Evolutionary conservation across 2,888 invertebrate genomes (phyloP).

Genomic region (Drosophila meridiana): DNA sequence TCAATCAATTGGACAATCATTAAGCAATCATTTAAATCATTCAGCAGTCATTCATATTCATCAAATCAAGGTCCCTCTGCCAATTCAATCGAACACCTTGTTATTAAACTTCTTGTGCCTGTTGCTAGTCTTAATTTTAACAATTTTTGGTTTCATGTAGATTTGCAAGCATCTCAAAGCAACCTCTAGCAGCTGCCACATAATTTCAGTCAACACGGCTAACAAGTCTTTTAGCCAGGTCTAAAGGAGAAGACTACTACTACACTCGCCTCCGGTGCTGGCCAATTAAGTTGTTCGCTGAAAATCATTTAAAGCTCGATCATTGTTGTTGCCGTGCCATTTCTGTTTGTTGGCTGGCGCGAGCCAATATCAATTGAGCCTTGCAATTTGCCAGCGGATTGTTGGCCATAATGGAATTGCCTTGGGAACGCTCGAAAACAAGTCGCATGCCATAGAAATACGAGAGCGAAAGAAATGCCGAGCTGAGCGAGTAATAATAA

Average conservation of each 20-base stretch:
- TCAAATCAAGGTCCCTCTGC: too few relatives aligned
- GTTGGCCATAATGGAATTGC: slow-evolving; percentile 72
- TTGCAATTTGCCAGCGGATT: slow-evolving; percentile 73
- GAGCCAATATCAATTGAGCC: slow-evolving; percentile 74
- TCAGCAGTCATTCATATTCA: too few relatives aligned
- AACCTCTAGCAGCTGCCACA: background rate
- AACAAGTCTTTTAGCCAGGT: background rate
- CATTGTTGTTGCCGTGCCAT: slow-evolving; percentile 29
- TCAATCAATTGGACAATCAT: background rate
- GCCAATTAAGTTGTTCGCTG: slow-evolving; percentile 41
- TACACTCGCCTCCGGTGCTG: slow-evolving; percentile 1
- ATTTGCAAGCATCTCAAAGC: background rate
- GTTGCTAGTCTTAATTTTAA: background rate
- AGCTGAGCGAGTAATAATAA: slow-evolving; percentile 72
- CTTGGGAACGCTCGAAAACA: slow-evolving; percentile 79
- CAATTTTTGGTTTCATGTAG: slow-evolving; percentile 4
- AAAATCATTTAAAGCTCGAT: slow-evolving; percentile 32
- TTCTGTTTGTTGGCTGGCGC: slow-evolving; percentile 34
- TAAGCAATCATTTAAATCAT: background rate
- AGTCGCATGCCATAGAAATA: slow-evolving; percentile 67
- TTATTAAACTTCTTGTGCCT: background rate
- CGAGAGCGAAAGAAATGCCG: slow-evolving; percentile 48
- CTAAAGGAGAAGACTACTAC: background rate
- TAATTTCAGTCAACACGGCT: background rate
- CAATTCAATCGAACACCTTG: background rate